phyloP scores from a whole-genome alignment of 2,797 vertebrate species.

The Esox masquinongy region DNA sequence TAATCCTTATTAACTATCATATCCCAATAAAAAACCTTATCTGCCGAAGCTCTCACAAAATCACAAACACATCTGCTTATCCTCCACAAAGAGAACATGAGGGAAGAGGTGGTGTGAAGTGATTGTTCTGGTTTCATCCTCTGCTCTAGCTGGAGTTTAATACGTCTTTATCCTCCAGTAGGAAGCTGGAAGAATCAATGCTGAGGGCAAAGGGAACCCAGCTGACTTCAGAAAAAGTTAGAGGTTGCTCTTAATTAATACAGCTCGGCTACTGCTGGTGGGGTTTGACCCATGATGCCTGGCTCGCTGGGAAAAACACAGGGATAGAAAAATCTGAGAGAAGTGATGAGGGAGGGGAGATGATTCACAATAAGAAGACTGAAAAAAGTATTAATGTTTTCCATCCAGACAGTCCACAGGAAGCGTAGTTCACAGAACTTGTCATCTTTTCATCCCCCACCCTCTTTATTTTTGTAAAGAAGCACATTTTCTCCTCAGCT shows the following conservation, averaged over 20 bases:
- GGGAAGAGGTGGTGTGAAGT: background rate
- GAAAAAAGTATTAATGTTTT: background rate
- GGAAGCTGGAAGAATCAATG: conserved; percentile 2
- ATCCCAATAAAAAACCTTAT: conserved; percentile 2
- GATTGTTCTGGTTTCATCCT: background rate
- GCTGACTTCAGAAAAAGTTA: background rate
- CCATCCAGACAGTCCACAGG: background rate
- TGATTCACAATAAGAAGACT: background rate
- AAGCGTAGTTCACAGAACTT: background rate
- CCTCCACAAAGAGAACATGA: background rate
- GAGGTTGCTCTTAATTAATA: background rate
- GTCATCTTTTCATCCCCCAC: background rate
- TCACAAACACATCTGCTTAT: background rate
- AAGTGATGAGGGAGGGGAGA: background rate
- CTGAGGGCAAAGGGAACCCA: background rate
- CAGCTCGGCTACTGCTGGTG: background rate
- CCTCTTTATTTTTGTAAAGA: background rate
- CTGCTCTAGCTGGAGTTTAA: background rate
- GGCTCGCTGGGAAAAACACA: background rate
- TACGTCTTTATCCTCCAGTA: background rate
- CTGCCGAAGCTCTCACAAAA: background rate
- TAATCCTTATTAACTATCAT: conserved; percentile 11
- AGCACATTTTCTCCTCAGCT: background rate
- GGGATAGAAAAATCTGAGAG: background rate
- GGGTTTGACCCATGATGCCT: background rate